Base-by-base conservation (phyloP, 2,888 invertebrate species). In the Apamea monoglypha region DNA sequence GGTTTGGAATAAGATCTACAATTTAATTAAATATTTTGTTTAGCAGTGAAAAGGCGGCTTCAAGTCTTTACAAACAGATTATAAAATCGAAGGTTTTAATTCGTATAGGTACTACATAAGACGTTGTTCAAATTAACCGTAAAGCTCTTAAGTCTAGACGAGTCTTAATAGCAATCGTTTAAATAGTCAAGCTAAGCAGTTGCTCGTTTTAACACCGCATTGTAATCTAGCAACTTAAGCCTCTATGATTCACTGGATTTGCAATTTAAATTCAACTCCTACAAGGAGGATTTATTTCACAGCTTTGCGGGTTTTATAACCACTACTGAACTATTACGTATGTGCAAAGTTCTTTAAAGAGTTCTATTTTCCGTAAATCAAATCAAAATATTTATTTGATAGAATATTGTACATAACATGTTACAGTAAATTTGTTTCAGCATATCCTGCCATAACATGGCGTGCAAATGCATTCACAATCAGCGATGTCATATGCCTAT, bases 171-270 rank as follows among this genome's bases (percentile, higher is more conserved):
- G 53, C 32, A 63, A 73, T 72, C 47, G n/a, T 74, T 78, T 63
- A 78, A 25, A 47, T 63, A 74, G 68, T 76, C 61, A 64, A 59
- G 40, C 61, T 32, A 53, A 73, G 29, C 44, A 61, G 72, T 70
- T 50, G 67, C 44, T 71, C 70, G 63, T 84, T 83, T 83, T 76
- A 77, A 56, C 76, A 63, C 59, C 1, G 56, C 64, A 72, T 76
- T 84, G 78, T 84, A 74, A 78, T 81, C 77, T 61, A 63, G n/a
- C 21, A 81, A 80, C 61, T 80, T 74, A 61, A 72, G 40, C 68
- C 71, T 12, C 25, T 53, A 84, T 87, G 87, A 84, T 84, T 86
- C 87, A 87, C 44, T 74, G 67, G n/a, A 81, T 85, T 81, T 67
- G 69, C 71, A 85, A 82, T 78, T 81, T 76, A 76, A 50, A 84